A percentile compares a stretch with the other conserved stretches of the same genome.
Evolutionary conservation across 2,888 invertebrate genomes (phyloP).

Genomic region (Caenorhabditis panamensis): DNA sequence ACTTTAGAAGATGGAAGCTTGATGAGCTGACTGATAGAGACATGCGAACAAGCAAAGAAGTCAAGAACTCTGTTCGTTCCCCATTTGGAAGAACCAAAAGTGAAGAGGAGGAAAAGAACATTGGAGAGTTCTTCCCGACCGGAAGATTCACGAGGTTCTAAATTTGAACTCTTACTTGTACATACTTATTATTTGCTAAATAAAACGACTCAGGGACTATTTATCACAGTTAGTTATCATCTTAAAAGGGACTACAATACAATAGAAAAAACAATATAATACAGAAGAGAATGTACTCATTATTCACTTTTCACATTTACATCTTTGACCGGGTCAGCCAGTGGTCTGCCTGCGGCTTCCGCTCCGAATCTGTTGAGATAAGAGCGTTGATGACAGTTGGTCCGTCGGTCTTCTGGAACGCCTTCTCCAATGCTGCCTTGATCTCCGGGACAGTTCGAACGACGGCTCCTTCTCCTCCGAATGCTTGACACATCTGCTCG

Average conservation of each 20-base stretch:
- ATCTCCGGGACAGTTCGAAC: slow-evolving; percentile 88
- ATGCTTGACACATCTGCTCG: slow-evolving; percentile 92
- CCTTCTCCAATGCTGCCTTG: slow-evolving; percentile 58
- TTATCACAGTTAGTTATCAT: slow-evolving; percentile 28
- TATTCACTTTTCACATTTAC: slow-evolving; percentile 55
- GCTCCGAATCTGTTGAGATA: slow-evolving; percentile 90
- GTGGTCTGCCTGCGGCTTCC: slow-evolving; percentile 92
- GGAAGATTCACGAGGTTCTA: slow-evolving; percentile 8
- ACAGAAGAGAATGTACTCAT: slow-evolving; percentile 2
- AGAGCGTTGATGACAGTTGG: slow-evolving; percentile 93
- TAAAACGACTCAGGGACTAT: slow-evolving; percentile 32
- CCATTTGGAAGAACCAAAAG: slow-evolving; percentile 20
- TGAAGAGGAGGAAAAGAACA: slow-evolving; percentile 30
- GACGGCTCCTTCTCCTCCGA: slow-evolving; percentile 89
- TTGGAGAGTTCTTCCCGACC: slow-evolving; percentile 62
- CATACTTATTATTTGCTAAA: slow-evolving; percentile 9
- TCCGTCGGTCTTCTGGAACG: slow-evolving; percentile 83
- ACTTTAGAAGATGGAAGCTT: slow-evolving; percentile 55
- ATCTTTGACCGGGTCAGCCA: slow-evolving; percentile 93
- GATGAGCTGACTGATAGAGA: slow-evolving; percentile 51
- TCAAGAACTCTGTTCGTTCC: slow-evolving; percentile 35
- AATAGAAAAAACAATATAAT: slow-evolving; percentile 13
- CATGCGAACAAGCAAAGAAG: slow-evolving; percentile 57
- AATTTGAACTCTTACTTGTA: slow-evolving; percentile 9
- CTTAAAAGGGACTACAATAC: slow-evolving; percentile 2